phyloP scores from a whole-genome alignment of 2,888 invertebrate species.

The Drosophila paramelanica region DNA sequence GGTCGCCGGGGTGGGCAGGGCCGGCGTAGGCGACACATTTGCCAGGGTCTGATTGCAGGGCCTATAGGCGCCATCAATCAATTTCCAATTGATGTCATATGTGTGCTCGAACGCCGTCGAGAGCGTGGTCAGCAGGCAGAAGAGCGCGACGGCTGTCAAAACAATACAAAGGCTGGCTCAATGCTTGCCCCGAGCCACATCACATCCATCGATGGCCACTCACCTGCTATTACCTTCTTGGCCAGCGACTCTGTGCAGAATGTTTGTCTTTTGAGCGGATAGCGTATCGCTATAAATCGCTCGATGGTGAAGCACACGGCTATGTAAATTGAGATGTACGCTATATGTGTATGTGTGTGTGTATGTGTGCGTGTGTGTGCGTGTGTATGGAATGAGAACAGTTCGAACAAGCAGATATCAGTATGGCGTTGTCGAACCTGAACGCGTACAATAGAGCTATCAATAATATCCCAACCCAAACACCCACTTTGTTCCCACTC shows the following conservation, averaged over 20 bases:
- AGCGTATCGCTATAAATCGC: slow-evolving; percentile 91
- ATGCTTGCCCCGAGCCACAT: slow-evolving; percentile 22
- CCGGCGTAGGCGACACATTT: slow-evolving; percentile 62
- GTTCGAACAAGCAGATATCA: slow-evolving; percentile 47
- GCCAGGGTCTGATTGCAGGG: slow-evolving; percentile 77
- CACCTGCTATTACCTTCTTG: slow-evolving; percentile 87
- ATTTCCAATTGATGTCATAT: slow-evolving; percentile 69
- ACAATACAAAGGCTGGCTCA: slow-evolving; percentile 52
- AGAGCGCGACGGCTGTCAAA: slow-evolving; percentile 84
- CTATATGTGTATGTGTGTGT: slow-evolving; percentile 70
- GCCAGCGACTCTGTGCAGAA: slow-evolving; percentile 90
- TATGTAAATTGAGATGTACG: slow-evolving; percentile 90
- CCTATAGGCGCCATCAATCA: slow-evolving; percentile 78
- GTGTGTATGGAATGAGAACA: slow-evolving; percentile 14
- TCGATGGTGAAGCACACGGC: slow-evolving; percentile 91
- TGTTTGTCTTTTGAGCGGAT: slow-evolving; percentile 89
- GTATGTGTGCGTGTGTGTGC: not conserved
- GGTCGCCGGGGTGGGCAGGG: slow-evolving; percentile 44
- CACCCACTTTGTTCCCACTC: slow-evolving; percentile 2
- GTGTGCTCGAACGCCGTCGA: slow-evolving; percentile 89
- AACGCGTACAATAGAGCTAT: slow-evolving; percentile 47
- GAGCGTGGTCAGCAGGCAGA: slow-evolving; percentile 88
- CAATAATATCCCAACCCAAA: slow-evolving; percentile 39
- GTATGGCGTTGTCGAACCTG: slow-evolving; percentile 37
- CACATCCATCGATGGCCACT: slow-evolving; percentile 42